Evolutionary conservation across 2,113 vertebrate genomes (phyloP).

Genomic region (Leucopsar rothschildi): DNA sequence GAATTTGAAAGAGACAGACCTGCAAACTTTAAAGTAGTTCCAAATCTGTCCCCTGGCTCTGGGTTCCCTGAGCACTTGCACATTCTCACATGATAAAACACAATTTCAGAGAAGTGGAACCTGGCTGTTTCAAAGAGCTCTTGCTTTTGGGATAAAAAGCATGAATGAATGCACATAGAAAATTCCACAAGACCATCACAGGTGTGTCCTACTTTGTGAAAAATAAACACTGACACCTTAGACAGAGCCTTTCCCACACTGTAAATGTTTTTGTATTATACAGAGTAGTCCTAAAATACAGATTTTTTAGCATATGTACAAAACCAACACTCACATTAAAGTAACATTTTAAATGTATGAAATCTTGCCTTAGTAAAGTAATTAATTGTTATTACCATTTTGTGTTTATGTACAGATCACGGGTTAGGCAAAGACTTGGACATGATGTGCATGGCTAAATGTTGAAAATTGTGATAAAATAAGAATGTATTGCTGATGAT

Average conservation of each 20-base stretch:
- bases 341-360: neutral
- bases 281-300: neutral
- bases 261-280: neutral
- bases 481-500: constrained; percentile 15
- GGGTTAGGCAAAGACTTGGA: neutral
- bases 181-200: neutral
- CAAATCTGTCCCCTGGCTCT: neutral
- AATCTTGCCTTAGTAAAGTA: neutral
- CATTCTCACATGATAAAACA: neutral
- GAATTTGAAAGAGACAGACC: neutral
- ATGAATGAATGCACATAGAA: neutral
- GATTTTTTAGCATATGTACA: neutral
- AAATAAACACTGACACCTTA: neutral
- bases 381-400: neutral
- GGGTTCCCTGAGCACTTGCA: neutral
- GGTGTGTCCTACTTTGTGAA: neutral
- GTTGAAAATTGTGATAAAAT: neutral
- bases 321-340: neutral
- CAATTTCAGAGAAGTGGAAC: neutral
- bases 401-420: neutral
- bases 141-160: neutral
- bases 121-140: neutral
- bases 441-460: neutral
- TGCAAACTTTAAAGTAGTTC: neutral
- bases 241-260: neutral